Evolutionary conservation across 2,797 vertebrate species (phyloP), one percentile per base, ranked within the genome.

Genomic region (Brotula barbata): DNA sequence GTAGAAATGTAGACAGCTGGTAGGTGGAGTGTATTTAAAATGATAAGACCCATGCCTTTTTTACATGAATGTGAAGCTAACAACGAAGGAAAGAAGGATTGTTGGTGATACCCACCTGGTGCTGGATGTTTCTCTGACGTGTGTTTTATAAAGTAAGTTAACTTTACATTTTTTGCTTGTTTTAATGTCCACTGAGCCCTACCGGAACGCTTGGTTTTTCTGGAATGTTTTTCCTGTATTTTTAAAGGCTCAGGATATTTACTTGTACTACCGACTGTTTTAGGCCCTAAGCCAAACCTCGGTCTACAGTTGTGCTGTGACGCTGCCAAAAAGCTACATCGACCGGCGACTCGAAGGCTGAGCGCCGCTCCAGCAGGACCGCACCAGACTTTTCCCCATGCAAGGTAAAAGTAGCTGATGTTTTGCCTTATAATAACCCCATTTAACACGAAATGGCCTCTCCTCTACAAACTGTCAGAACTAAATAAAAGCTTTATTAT

Each of bases 241-340:
- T 31, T 6, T 10, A 37, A 45, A 40, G 3, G 7, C 22, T 10
- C 45, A 0, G 0, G 25, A 9, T 33, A 1, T 28, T 48, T 33
- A 51, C 1, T 12, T 6, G 1, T 22, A 8, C 6, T 22, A 7
- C 43, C 14, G 16, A 19, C 7, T 22, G 3, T 36, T 16, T 10
- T 74, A 90, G 91, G 91, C 90, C 91, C 67, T 52, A 44, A 62
- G 58, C 42, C 34, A 86, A 68, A 83, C 90, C 90, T 85, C 87
- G 89, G 88, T 72, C 58, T 64, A 64, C 65, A 75, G 56, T 88
- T 41, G 41, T 2, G 28, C 25, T 67, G 41, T 75, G 66, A 73
- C 25, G 23, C 70, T 60, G 52, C 34, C 39, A 7, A 53, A 51
- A 57, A 22, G 34, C 45, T 5, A 13, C 23, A 7, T 39, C 5